Base-by-base conservation (phyloP, 1,140 invertebrate species). In the Musca domestica region DNA sequence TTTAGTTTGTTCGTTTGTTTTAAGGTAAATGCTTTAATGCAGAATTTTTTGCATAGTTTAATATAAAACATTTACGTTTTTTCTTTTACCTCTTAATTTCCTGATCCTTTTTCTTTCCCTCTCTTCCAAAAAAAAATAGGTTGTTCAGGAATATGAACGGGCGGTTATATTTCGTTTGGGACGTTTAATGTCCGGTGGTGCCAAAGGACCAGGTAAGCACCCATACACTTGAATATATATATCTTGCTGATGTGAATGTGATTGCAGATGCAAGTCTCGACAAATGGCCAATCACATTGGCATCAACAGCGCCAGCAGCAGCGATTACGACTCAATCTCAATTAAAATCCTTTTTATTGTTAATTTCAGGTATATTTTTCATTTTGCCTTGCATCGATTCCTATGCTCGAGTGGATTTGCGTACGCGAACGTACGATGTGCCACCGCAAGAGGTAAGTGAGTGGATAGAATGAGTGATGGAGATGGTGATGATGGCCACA, bases 1-100 rank as follows among this genome's bases (percentile, higher is more conserved):
- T 96, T 98, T 78, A 98, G 95, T 1, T 86, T 98, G 1, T 93
- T 95, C 77, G 88, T 98, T 30, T 98, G 95, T 78, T 96, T 98
- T 76, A 98, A 98, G 91, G 95, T 56, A 56, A 56, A 25, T 25
- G 27, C 27, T 4, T 25, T 12, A 15, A 56, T 25, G 14, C 49
- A 9, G n/a, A 6, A 15, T 46, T 22, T 10, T 54, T 25, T 20
- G 22, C 0, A 52, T 22, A 52, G 17, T 41, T 5, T 41, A 41
- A 56, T 15, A n/a, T 30, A 5, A 30, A 27, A 58, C n/a, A n/a
- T n/a, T n/a, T n/a, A n/a, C n/a, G n/a, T n/a, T n/a, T 30, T 27
- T 30, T 27, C 5, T 12, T 30, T 30, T 9, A 56, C 27, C 17
- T 23, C 10, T 51, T 2, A 25, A 58, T 17, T 58, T 58, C 23